Evolutionary conservation across 2,797 vertebrate species (phyloP), one percentile per base, ranked within the genome.

Genomic region (Adelosebastes latens): DNA sequence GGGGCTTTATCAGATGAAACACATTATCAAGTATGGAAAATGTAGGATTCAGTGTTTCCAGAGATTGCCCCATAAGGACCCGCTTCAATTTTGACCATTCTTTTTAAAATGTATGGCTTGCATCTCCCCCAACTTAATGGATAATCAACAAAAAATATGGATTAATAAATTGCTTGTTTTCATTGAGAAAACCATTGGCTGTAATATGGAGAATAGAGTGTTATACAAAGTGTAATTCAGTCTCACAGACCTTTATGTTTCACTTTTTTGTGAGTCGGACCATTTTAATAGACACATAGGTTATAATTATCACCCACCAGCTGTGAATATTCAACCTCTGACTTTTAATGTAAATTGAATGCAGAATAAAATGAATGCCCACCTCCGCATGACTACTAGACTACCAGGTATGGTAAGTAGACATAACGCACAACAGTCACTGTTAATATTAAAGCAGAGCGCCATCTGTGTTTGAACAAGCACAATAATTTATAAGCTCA

Each of bases 281-380:
- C 18, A 49, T 49, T 49, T 49, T 49, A 49, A 49, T 49, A 49
- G 6, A 46, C 29, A 49, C 46, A 49, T 49, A 75, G 32, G 16
- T 72, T 79, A n/a, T 75, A 80, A 81, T 88, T 79, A 81, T 68
- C 62, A 53, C 5, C 36, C 52, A 24, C n/a, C 63, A 71, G 68
- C 13, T 32, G 52, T 60, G 56, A 74, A 86, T 68, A 72, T 67
- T 67, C n/a, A 39, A 42, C 49, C 32, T 64, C 24, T 69, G 49
- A 75, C 58, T 73, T 74, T 71, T 16, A 31, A 39, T 27, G 24
- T 27, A 65, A 75, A 73, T 34, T 53, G 9, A 79, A 75, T 14
- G 53, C 27, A 55, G 64, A 42, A 4, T 12, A 39, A 77, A 78
- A 78, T 72, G 12, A 69, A 76, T 11, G n/a, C 8, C 56, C 3